Conservation (phyloP, 2,888 invertebrate genomes). For the Drymonia ruficornis region DNA sequence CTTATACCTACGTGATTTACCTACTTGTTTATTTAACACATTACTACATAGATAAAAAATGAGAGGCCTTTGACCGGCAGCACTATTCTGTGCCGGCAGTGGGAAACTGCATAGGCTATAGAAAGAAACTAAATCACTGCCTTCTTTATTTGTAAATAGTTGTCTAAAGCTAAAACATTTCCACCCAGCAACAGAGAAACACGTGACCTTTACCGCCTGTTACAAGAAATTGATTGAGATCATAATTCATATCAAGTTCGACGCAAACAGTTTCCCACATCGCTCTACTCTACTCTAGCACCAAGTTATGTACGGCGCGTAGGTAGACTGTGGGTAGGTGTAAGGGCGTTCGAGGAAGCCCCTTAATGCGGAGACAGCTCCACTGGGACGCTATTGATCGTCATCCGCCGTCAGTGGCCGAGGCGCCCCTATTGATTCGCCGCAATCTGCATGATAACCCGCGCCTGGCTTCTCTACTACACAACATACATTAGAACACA, state of each 20-base stretch:
- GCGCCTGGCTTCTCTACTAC: constrained; percentile 74
- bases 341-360: constrained; percentile 83
- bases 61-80: too few relatives aligned
- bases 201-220: too few relatives aligned
- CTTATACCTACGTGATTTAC: too few relatives aligned
- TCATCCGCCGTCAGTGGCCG: constrained; percentile 83
- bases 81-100: too few relatives aligned
- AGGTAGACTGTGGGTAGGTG: constrained; percentile 75
- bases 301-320: constrained; percentile 57
- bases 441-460: constrained; percentile 84
- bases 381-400: constrained; percentile 83
- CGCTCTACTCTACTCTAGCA: constrained; percentile 38
- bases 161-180: too few relatives aligned
- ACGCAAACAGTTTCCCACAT: constrained; percentile 31
- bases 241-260: constrained; percentile 5
- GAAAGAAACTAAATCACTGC: too few relatives aligned
- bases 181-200: too few relatives aligned
- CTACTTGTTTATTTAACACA: too few relatives aligned
- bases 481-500: constrained; percentile 62
- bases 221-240: too few relatives aligned
- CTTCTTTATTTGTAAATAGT: too few relatives aligned
- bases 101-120: too few relatives aligned
- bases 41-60: too few relatives aligned
- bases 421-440: constrained; percentile 83
- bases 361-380: constrained; percentile 83